Conservation (phyloP, 2,797 vertebrate genomes). For the Spea hammondii region DNA sequence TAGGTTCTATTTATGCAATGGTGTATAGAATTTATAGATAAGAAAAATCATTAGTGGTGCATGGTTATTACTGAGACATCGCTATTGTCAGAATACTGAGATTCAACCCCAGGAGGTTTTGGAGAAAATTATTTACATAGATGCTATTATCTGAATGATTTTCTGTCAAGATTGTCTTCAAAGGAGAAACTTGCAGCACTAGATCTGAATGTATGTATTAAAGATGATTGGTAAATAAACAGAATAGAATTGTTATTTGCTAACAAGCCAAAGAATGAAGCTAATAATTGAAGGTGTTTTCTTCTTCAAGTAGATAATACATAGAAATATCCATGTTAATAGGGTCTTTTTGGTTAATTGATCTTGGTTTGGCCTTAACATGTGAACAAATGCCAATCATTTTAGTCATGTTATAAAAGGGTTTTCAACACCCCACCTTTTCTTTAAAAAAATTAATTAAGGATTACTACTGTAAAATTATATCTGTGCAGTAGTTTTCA, state of each 20-base stretch:
- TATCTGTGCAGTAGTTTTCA: no score
- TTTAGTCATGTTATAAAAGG: conserved; percentile 2
- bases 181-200: conserved; percentile 35
- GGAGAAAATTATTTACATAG: conserved; percentile 50
- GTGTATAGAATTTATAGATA: conserved; percentile 25
- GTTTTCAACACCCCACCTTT: not conserved
- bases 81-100: conserved; percentile 41
- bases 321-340: not conserved
- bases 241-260: not conserved
- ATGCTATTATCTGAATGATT: conserved; percentile 50
- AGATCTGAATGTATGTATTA: conserved; percentile 42
- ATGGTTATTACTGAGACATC: conserved; percentile 38
- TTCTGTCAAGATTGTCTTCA: conserved; percentile 44
- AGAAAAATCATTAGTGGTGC: conserved; percentile 41
- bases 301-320: not conserved
- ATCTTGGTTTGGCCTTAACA: not conserved
- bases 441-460: no score
- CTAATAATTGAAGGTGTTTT: conserved; percentile 10
- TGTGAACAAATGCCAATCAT: not conserved
- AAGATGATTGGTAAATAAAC: conserved; percentile 43
- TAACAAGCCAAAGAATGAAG: conserved; percentile 12
- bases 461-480: no score
- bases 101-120: conserved; percentile 39
- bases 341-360: conserved; percentile 10
- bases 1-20: conserved; percentile 42